Evolutionary conservation across 2,888 invertebrate genomes (phyloP).

Genomic region (Phragmatobia fuliginosa): DNA sequence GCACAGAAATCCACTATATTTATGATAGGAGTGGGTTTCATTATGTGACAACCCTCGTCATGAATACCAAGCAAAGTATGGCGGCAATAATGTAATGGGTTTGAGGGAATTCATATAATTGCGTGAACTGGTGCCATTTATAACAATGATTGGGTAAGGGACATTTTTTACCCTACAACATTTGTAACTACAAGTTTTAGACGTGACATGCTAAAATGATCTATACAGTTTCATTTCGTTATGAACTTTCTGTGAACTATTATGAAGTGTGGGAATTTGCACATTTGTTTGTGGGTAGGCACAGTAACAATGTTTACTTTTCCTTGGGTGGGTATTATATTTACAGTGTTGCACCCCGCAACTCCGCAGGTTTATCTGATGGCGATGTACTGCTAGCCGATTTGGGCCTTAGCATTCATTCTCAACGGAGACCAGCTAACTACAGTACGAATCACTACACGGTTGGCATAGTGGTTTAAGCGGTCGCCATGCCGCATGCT

Average conservation of each 20-base stretch:
- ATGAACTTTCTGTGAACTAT: neutral
- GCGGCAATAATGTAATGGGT: constrained; percentile 28
- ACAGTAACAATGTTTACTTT: neutral
- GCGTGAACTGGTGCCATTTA: constrained; percentile 23
- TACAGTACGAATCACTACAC: too few species aligned
- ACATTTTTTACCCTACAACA: constrained; percentile 4
- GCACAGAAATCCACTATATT: neutral
- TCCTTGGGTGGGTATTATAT: neutral
- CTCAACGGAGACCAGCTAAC: too few species aligned
- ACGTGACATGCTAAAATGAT: neutral
- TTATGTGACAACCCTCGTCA: constrained; percentile 22
- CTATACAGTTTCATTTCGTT: neutral
- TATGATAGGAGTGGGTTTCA: neutral
- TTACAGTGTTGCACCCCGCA: too few species aligned
- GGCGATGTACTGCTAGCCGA: too few species aligned
- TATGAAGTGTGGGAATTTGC: neutral
- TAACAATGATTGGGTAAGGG: constrained; percentile 12
- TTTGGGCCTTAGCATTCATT: too few species aligned
- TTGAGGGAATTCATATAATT: constrained; percentile 24
- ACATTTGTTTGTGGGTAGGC: neutral
- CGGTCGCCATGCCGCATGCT: too few species aligned
- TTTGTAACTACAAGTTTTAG: neutral
- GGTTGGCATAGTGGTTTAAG: too few species aligned
- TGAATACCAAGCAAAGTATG: constrained; percentile 20
- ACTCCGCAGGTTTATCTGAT: too few species aligned